Evolutionary conservation across 2,113 vertebrate genomes (phyloP), one percentile per base, ranked within the genome.

Genomic region (Brachirus orientalis): DNA sequence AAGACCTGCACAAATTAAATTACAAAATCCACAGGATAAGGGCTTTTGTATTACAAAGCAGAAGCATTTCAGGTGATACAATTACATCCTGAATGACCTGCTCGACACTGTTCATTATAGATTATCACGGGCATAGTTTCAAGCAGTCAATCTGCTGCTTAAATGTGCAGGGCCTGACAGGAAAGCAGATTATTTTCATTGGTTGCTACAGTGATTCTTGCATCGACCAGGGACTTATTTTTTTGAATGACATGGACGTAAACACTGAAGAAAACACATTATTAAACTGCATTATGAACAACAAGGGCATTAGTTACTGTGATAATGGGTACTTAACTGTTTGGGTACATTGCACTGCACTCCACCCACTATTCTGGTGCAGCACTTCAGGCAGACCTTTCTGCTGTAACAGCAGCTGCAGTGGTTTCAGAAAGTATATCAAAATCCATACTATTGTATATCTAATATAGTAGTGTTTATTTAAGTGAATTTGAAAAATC

Each of bases 261-360:
- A 73, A 70, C 44, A 69, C 43, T 60, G 36, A 60, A 56, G 36
- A 56, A 43, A 35, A 67, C 13, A 56, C 7, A 18, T 13, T 35
- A 55, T 55, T 55, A 55, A 55, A 55, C 35, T 55, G 8, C 37
- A 72, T 67, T 72, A 71, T 50, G 36, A 50, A 69, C 16, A 69
- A 36, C 17, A 55, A n/a, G 9, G 19, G 53, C 13, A 20, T 44
- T 38, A 10, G 47, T 61, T 57, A 17, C 33, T 60, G 35, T 20
- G 43, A 48, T 16, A 75, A 63, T 63, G 8, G 18, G 14, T 14
- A 11, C 41, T 63, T 56, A n/a, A 18, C 20, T 50, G 45, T 60
- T 46, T 17, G 4, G 18, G 17, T n/a, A 19, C 18, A 38, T 46
- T n/a, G 22, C 16, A 48, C 40, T 45, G 38, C 37, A 37, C 19